phyloP scores from a whole-genome alignment of 1,140 invertebrate species.

The Octopus sinensis region DNA sequence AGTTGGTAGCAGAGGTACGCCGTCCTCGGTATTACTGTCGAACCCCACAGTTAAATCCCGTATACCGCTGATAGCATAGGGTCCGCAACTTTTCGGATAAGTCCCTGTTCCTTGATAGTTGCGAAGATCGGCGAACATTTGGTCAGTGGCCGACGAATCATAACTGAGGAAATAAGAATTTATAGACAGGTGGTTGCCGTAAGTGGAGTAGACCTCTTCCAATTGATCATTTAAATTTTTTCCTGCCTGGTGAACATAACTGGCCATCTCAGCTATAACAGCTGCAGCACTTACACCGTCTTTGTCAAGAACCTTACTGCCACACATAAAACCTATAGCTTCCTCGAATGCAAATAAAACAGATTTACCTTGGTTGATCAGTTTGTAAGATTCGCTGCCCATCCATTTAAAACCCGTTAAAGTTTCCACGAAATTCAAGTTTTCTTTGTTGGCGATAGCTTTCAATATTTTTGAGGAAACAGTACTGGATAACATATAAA shows the following conservation, averaged over 20 bases:
- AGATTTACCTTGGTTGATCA: constrained; percentile 64
- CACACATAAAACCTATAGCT: constrained; percentile 84
- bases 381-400: constrained; percentile 82
- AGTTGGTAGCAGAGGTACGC: constrained; percentile 72
- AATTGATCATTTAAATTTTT: constrained; percentile 74
- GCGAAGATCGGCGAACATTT: constrained; percentile 80
- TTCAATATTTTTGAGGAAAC: constrained; percentile 96
- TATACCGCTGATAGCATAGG: constrained; percentile 72
- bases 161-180: constrained; percentile 89
- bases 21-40: constrained; percentile 72
- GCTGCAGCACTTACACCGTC: constrained; percentile 88
- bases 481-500: constrained; percentile 87
- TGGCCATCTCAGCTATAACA: constrained; percentile 74
- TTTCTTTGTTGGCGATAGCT: constrained; percentile 78
- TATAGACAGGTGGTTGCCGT: constrained; percentile 80
- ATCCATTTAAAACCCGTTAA: constrained; percentile 99
- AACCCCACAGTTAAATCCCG: constrained; percentile 87
- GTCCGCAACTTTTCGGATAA: constrained; percentile 61
- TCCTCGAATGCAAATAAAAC: constrained; percentile 93
- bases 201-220: constrained; percentile 69
- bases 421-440: constrained; percentile 86
- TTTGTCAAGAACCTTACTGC: constrained; percentile 80
- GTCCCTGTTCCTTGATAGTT: constrained; percentile 68
- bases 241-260: constrained; percentile 66
- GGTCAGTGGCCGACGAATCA: constrained; percentile 68